Base-by-base conservation (phyloP, 2,797 vertebrate genomes). In the Bradypodion pumilum region DNA sequence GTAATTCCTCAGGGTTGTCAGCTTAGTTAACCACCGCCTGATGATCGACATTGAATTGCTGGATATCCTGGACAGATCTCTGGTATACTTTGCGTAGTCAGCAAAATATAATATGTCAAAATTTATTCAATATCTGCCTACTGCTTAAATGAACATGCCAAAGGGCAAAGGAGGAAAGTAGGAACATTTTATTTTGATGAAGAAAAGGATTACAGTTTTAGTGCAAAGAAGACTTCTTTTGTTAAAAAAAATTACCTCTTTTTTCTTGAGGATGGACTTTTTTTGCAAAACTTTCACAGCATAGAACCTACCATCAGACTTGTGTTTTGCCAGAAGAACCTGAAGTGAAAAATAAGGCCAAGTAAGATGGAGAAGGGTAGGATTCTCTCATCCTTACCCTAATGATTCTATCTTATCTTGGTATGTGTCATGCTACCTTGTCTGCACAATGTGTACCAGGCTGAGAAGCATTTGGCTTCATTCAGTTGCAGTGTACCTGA, bases 281-380 rank as follows among this genome's bases (percentile, higher is more conserved):
- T 99, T 99, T 94, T 99, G 98, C 90, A 99, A 95, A 89, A 99
- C 98, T 94, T 99, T 99, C 81, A 99, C 97, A 0, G 99, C 99
- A 1, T 99, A 99, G 94, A 98, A 99, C 10, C 94, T 97, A 80
- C 95, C 97, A 0, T 99, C 97, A 0, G 97, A 97, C 94, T 99
- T 99, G 86, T 95, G 97, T 89, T 99, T 99, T 88, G 98, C 98
- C 83, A 99, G 95, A 49, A 99, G 96, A 76, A 99, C 99, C 98
- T 99, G 95, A 49, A 89, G 75, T 23, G 90, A 89, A 46, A 46
- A 69, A 44, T 52, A 16, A 25, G 23, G 25, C 87, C 72, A 91
- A 1, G 15, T 62, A 2, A 5, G 42, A 1, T 5, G 40, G 21
- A 52, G 29, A 1, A 80, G 7, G 8, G 73, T 21, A 35, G 1